These are phyloP conservation scores for Apostichopus parvimensis DNA, from an alignment of 35 echinoderm and acorn worm species.

Conservation along the genomic window DNA sequence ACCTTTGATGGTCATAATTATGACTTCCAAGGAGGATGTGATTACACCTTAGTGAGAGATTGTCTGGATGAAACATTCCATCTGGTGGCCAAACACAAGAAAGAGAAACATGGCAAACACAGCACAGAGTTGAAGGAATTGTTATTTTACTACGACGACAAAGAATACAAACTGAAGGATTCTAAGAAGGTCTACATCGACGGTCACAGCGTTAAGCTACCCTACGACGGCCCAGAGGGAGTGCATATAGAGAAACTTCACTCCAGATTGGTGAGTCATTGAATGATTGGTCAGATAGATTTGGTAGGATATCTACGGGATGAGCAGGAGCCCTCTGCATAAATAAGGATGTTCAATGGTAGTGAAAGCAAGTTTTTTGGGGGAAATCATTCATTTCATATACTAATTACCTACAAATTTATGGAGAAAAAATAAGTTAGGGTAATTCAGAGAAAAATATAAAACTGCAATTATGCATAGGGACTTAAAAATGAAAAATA, in stretches of 20 bases:
- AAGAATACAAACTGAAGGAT: constrained; percentile 44
- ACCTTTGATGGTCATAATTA: constrained; percentile 76
- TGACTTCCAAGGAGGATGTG: constrained; percentile 78
- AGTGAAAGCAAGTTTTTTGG: too few species aligned
- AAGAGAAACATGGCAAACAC: constrained; percentile 16
- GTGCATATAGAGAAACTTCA: constrained; percentile 39
- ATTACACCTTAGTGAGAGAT: constrained; percentile 79
- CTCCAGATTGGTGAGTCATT: constrained; percentile 3
- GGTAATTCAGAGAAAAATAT: too few species aligned
- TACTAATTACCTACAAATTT: too few species aligned
- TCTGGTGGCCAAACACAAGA: constrained; percentile 47
- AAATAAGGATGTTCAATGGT: too few species aligned
- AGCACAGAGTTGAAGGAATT: constrained; percentile 39
- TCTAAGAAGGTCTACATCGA: constrained; percentile 34
- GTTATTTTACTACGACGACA: constrained; percentile 23
- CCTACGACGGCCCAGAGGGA: background rate
- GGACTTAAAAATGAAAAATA: too few species aligned
- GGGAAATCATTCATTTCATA: too few species aligned
- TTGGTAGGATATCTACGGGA: too few species aligned
- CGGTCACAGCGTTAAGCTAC: constrained; percentile 6
- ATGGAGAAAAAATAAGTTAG: too few species aligned
- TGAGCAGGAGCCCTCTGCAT: too few species aligned
- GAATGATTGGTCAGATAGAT: too few species aligned
- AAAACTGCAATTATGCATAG: too few species aligned
- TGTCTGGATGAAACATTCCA: constrained; percentile 36